A percentile compares a stretch with the other conserved stretches of the same genome.
Conservation (phyloP, 1,140 invertebrate genomes). For the Arctopsyche grandis region DNA sequence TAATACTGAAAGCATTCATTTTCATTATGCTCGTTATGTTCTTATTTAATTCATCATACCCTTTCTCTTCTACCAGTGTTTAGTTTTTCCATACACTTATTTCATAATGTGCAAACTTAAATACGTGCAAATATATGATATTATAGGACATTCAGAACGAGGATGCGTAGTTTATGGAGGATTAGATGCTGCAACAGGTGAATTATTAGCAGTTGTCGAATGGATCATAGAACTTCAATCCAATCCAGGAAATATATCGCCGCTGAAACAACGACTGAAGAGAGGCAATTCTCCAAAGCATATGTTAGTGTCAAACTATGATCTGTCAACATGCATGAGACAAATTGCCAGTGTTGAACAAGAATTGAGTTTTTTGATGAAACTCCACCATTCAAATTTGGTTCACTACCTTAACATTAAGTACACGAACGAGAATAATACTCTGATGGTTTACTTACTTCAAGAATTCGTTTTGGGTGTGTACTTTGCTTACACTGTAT, state of each 20-base stretch:
- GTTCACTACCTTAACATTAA: constrained; percentile 78
- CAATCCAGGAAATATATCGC: constrained; percentile 7
- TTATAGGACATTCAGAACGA: constrained; percentile 69
- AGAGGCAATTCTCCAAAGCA: constrained; percentile 49
- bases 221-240: constrained; percentile 70
- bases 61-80: too few relatives aligned
- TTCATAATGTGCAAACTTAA: too few relatives aligned
- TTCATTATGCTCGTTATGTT: too few relatives aligned
- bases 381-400: constrained; percentile 77
- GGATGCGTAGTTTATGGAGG: constrained; percentile 77
- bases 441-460: constrained; percentile 69
- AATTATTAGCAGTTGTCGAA: constrained; percentile 75
- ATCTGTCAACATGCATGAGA: constrained; percentile 42
- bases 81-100: too few relatives aligned
- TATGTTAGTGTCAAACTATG: neutral
- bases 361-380: constrained; percentile 74
- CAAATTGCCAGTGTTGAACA: constrained; percentile 73
- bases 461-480: constrained; percentile 71
- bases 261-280: constrained; percentile 33
- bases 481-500: too few relatives aligned
- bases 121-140: neutral
- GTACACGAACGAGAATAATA: constrained; percentile 70
- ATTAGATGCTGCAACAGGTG: constrained; percentile 74
- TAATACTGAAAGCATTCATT: too few relatives aligned
- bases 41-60: too few relatives aligned